Conservation (phyloP, 2,113 vertebrate genomes). For the Zingel zingel region DNA sequence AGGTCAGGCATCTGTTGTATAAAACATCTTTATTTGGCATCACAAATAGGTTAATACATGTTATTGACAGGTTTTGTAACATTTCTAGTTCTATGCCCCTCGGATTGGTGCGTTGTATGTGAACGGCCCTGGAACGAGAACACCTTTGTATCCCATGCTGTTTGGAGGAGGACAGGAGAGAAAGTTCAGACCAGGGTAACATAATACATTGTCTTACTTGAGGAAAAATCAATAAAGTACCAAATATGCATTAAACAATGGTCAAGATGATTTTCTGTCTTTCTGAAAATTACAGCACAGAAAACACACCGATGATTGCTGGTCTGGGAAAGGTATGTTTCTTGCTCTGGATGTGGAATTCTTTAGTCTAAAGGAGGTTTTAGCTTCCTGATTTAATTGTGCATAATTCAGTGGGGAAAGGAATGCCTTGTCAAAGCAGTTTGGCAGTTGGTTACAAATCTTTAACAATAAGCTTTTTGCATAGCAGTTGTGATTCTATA, state of each 20-base stretch:
- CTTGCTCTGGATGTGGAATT: not conserved
- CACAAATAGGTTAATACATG: not conserved
- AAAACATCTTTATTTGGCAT: not conserved
- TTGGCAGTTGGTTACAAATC: not conserved
- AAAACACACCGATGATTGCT: constrained; percentile 97
- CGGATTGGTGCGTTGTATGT: constrained; percentile 91
- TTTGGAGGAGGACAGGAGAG: constrained; percentile 96
- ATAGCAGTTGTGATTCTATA: too few species aligned
- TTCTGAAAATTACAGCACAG: constrained; percentile 87
- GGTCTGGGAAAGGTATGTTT: constrained; percentile 93
- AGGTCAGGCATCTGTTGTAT: constrained; percentile 81
- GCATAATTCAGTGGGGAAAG: not conserved
- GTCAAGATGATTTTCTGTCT: not conserved
- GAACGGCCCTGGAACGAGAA: constrained; percentile 80
- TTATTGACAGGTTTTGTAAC: constrained; percentile 1
- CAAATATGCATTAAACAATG: not conserved
- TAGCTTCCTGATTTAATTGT: too few species aligned
- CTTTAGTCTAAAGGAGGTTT: too few species aligned
- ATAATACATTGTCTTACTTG: not conserved
- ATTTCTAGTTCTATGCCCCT: constrained; percentile 91
- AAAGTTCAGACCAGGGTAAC: constrained; percentile 94
- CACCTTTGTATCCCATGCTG: constrained; percentile 90
- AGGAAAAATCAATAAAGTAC: not conserved
- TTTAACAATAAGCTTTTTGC: not conserved
- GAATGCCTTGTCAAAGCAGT: not conserved